phyloP scores from a whole-genome alignment of 2,888 invertebrate genomes.

The Sialis fuliginosa region DNA sequence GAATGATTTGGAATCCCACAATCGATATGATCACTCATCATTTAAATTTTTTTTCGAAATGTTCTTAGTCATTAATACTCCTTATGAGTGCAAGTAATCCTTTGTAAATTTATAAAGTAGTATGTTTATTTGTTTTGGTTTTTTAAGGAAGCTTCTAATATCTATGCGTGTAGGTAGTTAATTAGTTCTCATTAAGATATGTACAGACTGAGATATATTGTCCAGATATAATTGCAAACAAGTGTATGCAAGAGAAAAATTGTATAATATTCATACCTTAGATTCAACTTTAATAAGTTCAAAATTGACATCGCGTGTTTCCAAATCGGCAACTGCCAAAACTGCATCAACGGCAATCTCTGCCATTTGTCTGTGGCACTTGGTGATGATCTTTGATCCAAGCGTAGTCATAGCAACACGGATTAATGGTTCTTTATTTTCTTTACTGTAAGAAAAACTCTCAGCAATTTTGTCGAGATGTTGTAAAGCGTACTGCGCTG shows the following conservation, averaged over 20 bases:
- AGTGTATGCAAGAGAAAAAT: not conserved
- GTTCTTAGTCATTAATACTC: no score
- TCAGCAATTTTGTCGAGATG: constrained; percentile 81
- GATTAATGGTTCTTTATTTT: constrained; percentile 74
- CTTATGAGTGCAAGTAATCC: no score
- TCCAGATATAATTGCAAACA: not conserved
- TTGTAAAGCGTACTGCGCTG: constrained; percentile 72
- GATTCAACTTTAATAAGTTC: constrained; percentile 97
- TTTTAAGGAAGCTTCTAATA: no score
- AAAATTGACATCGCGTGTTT: constrained; percentile 92
- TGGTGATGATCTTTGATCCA: constrained; percentile 95
- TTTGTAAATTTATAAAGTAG: no score
- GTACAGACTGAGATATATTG: no score
- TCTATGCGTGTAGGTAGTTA: no score
- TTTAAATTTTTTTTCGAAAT: no score
- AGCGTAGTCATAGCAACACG: constrained; percentile 96
- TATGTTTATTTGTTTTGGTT: no score
- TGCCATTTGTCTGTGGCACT: constrained; percentile 93
- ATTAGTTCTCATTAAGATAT: no score
- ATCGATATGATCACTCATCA: no score
- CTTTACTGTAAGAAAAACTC: constrained; percentile 67
- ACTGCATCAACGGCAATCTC: constrained; percentile 97
- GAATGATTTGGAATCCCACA: no score
- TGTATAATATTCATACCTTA: constrained; percentile 38
- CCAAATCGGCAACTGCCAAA: constrained; percentile 86